Percentiles rank a stretch among this genome's conserved stretches.
Evolutionary conservation across 2,888 invertebrate genomes (phyloP).

Genomic region (Eupithecia tripunctaria): DNA sequence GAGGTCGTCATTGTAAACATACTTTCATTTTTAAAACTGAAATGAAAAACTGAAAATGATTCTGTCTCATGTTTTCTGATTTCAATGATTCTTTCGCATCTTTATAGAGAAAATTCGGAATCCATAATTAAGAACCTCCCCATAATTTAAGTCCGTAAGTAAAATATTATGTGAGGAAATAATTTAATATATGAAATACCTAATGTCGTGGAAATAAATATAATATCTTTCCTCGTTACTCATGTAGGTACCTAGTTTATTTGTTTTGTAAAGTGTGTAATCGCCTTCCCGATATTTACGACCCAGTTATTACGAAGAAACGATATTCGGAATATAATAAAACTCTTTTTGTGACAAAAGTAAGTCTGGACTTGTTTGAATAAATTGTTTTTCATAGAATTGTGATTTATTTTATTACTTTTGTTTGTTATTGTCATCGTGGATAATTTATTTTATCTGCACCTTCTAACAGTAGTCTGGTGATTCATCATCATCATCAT

Average conservation of each 20-base stretch:
- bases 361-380: background rate
- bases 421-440: constrained; percentile 6
- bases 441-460: background rate
- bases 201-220: background rate
- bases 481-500: background rate
- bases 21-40: too few relatives aligned
- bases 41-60: too few relatives aligned
- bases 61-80: too few relatives aligned
- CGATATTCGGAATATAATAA: constrained; percentile 5
- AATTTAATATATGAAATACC: background rate
- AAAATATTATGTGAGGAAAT: background rate
- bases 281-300: background rate
- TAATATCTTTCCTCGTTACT: background rate
- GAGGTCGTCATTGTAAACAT: too few relatives aligned
- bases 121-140: background rate
- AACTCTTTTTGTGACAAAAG: constrained; percentile 10
- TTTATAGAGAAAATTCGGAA: too few relatives aligned
- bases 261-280: constrained; percentile 2
- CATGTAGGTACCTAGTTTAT: background rate
- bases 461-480: background rate
- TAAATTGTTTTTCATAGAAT: constrained; percentile 11
- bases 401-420: constrained; percentile 13
- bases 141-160: background rate
- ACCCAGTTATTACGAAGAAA: constrained; percentile 6
- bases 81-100: background rate